phyloP scores from a whole-genome alignment of 2,797 vertebrate genomes.

The Nannoperca australis region DNA sequence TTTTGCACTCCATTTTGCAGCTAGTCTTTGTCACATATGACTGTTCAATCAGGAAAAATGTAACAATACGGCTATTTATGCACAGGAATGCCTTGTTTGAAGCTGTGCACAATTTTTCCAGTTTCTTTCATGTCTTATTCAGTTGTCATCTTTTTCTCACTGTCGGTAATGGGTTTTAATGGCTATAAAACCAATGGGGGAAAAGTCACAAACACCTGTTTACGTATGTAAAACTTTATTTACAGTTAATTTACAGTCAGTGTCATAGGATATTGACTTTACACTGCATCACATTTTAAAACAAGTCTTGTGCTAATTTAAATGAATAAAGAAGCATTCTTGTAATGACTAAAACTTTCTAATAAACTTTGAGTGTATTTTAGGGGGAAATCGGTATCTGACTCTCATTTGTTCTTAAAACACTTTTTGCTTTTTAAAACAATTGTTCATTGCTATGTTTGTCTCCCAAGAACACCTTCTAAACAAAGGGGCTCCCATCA shows the following conservation, averaged over 20 bases:
- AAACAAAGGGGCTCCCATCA: background rate
- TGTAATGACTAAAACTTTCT: conserved; percentile 84
- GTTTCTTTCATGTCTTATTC: conserved; percentile 66
- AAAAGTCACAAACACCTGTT: conserved; percentile 72
- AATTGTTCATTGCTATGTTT: background rate
- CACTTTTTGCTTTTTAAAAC: background rate
- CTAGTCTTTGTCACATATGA: conserved; percentile 85
- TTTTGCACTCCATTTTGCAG: conserved; percentile 87
- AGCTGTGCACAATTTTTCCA: conserved; percentile 81
- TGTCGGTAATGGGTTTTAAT: conserved; percentile 66
- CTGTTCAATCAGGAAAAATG: conserved; percentile 83
- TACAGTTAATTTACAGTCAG: conserved; percentile 60
- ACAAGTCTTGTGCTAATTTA: conserved; percentile 76
- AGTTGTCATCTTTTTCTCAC: conserved; percentile 63
- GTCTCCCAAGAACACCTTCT: too few species aligned
- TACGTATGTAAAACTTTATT: conserved; percentile 71
- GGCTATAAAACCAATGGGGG: conserved; percentile 60
- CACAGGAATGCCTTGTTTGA: conserved; percentile 86
- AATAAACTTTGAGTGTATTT: conserved; percentile 84
- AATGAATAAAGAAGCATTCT: conserved; percentile 78
- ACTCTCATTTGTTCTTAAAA: conserved; percentile 53
- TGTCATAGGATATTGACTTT: conserved; percentile 61
- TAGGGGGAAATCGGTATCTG: conserved; percentile 65
- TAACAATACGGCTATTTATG: conserved; percentile 82
- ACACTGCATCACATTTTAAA: conserved; percentile 79